Evolutionary conservation across 2,113 vertebrate genomes (phyloP).

Genomic region (Puntigrus tetrazona): DNA sequence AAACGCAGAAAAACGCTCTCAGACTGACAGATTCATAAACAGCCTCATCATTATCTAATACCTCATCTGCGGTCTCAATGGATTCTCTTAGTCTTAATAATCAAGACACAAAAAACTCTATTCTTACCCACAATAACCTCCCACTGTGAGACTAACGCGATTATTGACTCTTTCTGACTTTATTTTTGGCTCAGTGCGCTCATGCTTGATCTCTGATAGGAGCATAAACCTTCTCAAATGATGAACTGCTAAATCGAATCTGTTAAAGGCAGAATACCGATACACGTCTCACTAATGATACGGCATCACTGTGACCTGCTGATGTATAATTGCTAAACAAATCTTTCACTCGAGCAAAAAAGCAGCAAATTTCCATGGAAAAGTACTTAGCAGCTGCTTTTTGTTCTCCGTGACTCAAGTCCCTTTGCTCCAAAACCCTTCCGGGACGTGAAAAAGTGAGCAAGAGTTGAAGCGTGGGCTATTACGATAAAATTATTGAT

Average conservation of each 20-base stretch:
- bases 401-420: not conserved
- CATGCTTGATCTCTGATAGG: not conserved
- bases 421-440: not conserved
- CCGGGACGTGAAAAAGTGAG: not conserved
- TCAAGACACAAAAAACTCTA: slow-evolving; percentile 19
- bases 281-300: not conserved
- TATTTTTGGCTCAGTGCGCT: slow-evolving; percentile 5
- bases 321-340: not conserved
- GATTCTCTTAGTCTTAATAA: slow-evolving; percentile 1
- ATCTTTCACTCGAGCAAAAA: not conserved
- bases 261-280: not conserved
- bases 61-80: not conserved
- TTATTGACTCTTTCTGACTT: not conserved
- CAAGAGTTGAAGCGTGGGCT: not conserved
- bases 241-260: not conserved
- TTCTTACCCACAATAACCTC: slow-evolving; percentile 11
- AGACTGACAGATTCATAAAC: slow-evolving; percentile 15
- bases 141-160: not conserved
- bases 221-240: not conserved
- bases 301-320: not conserved
- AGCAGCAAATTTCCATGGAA: not conserved
- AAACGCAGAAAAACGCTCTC: not conserved
- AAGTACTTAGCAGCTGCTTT: not conserved
- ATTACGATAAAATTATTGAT: not conserved
- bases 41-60: not conserved